phyloP scores from a whole-genome alignment of 2,113 vertebrate genomes.

The Leptodactylus fuscus region DNA sequence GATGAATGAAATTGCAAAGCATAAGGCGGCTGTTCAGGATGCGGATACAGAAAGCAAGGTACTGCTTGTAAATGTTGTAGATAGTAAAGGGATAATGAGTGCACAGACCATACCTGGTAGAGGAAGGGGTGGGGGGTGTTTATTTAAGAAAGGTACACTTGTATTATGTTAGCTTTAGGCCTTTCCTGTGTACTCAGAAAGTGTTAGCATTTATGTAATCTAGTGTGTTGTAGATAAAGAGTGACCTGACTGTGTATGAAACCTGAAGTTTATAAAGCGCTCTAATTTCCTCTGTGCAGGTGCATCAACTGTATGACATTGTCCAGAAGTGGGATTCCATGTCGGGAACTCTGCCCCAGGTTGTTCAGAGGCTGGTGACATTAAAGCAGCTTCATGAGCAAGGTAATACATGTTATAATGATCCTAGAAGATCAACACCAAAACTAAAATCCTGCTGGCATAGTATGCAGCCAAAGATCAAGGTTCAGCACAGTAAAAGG shows the following conservation, averaged over 20 bases:
- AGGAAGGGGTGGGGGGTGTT: no score
- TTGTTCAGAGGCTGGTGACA: constrained; percentile 86
- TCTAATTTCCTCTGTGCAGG: constrained; percentile 67
- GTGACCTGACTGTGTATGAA: not conserved
- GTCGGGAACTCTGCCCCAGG: constrained; percentile 83
- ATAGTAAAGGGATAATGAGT: no score
- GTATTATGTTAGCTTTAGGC: not conserved
- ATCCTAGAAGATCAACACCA: no score
- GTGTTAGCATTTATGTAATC: not conserved
- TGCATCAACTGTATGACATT: constrained; percentile 86
- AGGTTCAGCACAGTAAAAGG: no score
- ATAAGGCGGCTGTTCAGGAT: constrained; percentile 91
- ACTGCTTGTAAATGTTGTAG: not conserved
- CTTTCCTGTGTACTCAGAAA: not conserved
- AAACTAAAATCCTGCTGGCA: not conserved
- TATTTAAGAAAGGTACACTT: not conserved
- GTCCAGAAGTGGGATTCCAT: constrained; percentile 90
- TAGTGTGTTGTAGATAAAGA: not conserved
- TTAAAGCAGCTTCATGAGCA: constrained; percentile 92
- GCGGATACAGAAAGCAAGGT: constrained; percentile 95
- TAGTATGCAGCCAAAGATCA: not conserved
- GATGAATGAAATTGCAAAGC: constrained; percentile 95
- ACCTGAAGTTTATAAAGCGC: not conserved
- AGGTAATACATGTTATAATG: constrained; percentile 72
- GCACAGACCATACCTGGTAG: not conserved